Base-by-base conservation (phyloP, 2,797 vertebrate species). In the Phoxinus dragarum region DNA sequence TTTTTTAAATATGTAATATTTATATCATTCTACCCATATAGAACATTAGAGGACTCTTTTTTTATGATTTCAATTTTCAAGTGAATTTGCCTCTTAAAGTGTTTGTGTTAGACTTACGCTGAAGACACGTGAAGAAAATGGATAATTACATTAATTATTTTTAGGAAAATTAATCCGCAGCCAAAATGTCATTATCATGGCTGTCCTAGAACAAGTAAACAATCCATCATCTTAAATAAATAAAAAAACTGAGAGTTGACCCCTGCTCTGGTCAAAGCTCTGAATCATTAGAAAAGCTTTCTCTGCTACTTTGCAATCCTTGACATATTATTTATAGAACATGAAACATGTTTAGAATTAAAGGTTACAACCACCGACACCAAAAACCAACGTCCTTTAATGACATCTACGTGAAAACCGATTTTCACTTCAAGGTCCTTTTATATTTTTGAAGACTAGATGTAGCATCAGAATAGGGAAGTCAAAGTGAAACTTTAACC, bases 321-420 rank as follows among this genome's bases (percentile, higher is more conserved):
- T 81, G 66, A 54, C 79, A 40, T 42, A 6, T 80, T 49, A 80
- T 81, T 80, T 81, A 40, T 1, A 54, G 21, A 54, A 27, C 66
- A 54, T 40, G 66, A 52, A 52, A 69, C 40, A 38, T 27, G 7
- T 40, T 52, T 69, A 68, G 34, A 47, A 80, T 67, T 80, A 80
- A 36, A 67, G 47, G 34, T 40, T 44, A 64, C 16, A 78, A 78
- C 16, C 76, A 44, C 4, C 11, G 16, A 27, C 75, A 42, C 8
- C 5, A 27, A 42, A 78, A 61, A 27, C 36, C 34, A 27, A 59
- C 21, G 49, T 16, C 10, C 21, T 40, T 27, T 5, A 81, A n/a
- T 40, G 66, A 27, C 34, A 52, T 69, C 19, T n/a, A 6, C 6
- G 31, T 52, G 12, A 68, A 80, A 80, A 54, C 1, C 1, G 1